Percentiles rank a stretch among this genome's conserved stretches.
Conservation (phyloP, 2,888 invertebrate species). For the Tridacna gigas region DNA sequence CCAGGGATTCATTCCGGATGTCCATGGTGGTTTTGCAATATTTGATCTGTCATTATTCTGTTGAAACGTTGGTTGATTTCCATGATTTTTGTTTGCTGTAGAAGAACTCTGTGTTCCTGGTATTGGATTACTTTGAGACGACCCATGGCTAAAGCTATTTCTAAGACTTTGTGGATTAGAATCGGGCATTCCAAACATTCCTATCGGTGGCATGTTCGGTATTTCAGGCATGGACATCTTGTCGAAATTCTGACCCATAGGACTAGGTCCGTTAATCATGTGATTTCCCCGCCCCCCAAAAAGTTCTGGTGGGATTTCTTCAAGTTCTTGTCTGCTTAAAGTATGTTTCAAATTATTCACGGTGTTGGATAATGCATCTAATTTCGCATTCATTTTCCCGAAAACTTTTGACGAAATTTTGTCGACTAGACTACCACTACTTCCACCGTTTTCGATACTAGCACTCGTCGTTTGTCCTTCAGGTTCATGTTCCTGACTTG, state of each 20-base stretch:
- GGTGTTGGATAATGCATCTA: not conserved
- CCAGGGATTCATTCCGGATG: not conserved
- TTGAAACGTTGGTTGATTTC: too few species aligned
- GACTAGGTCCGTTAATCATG: not conserved
- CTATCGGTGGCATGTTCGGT: not conserved
- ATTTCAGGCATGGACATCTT: not conserved
- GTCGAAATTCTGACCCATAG: not conserved
- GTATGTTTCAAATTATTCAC: constrained; percentile 7
- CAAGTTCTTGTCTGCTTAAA: not conserved
- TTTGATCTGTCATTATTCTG: too few species aligned
- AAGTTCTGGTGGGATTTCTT: constrained; percentile 1
- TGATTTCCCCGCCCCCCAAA: constrained; percentile 15
- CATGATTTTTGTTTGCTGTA: too few species aligned
- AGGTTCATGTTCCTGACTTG: not conserved
- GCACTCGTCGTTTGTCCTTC: not conserved
- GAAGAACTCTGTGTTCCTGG: too few species aligned
- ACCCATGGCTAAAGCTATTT: too few species aligned
- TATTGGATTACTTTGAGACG: too few species aligned
- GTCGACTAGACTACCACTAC: not conserved
- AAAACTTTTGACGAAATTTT: not conserved
- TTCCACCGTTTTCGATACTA: not conserved
- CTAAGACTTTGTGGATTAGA: too few species aligned
- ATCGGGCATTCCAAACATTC: constrained; percentile 10
- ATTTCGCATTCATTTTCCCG: constrained; percentile 4
- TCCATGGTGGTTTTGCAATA: not conserved